Evolutionary conservation across 1,140 invertebrate species (phyloP).

Genomic region (Metopolophium dirhodum): DNA sequence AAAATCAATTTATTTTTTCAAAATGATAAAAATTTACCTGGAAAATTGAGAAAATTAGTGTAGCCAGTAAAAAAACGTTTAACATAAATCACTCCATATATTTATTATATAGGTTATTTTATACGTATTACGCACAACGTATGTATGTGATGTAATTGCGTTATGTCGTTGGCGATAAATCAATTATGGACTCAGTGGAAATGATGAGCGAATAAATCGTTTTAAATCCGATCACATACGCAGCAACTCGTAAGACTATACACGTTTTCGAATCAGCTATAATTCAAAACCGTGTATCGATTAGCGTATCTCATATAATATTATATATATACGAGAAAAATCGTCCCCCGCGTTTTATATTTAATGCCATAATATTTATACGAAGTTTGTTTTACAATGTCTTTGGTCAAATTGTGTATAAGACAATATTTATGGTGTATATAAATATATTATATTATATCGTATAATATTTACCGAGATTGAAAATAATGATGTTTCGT

Average conservation of each 20-base stretch:
- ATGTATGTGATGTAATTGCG: background rate
- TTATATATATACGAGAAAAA: background rate
- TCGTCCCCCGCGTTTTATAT: background rate
- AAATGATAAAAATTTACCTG: background rate
- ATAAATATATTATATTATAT: background rate
- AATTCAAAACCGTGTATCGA: background rate
- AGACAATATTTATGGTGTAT: background rate
- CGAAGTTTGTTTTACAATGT: background rate
- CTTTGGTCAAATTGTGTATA: background rate
- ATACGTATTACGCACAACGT: background rate
- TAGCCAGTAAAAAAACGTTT: background rate
- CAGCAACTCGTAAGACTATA: background rate
- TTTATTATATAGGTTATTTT: background rate
- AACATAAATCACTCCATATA: background rate
- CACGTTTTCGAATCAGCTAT: background rate
- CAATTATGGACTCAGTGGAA: background rate
- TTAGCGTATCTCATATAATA: background rate
- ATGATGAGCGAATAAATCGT: background rate
- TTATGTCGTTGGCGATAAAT: background rate
- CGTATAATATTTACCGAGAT: background rate
- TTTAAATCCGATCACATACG: background rate
- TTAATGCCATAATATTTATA: background rate
- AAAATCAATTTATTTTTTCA: background rate
- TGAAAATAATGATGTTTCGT: constrained; percentile 47
- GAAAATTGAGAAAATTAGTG: background rate